Conservation (phyloP, 2,888 invertebrate species). For the Laspeyria flexula region DNA sequence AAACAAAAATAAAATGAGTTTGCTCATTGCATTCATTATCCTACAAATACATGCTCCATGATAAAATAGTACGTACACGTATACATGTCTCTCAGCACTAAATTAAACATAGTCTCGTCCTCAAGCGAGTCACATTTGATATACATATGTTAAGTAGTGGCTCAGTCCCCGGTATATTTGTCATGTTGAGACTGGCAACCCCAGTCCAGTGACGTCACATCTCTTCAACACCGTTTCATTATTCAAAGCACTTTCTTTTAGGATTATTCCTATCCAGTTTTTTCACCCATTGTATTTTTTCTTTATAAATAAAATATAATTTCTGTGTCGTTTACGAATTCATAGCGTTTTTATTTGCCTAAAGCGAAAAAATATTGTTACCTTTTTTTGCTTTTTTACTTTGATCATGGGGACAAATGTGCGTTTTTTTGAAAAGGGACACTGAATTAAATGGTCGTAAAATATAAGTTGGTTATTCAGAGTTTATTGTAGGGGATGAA, state of each 20-base stretch:
- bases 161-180: background rate
- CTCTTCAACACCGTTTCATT: constrained; percentile 37
- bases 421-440: constrained; percentile 14
- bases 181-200: constrained; percentile 17
- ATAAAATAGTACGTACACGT: background rate
- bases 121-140: background rate
- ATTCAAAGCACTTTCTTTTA: constrained; percentile 44
- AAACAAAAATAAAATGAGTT: no score
- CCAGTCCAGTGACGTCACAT: constrained; percentile 28
- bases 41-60: background rate
- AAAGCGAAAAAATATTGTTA: constrained; percentile 25
- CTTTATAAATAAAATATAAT: constrained; percentile 45
- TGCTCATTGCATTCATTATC: no score
- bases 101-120: background rate
- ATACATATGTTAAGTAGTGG: background rate
- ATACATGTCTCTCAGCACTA: background rate
- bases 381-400: constrained; percentile 15
- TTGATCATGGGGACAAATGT: constrained; percentile 24
- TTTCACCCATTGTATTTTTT: constrained; percentile 35
- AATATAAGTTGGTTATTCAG: constrained; percentile 10
- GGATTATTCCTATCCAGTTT: constrained; percentile 41
- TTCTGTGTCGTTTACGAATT: constrained; percentile 38
- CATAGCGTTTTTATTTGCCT: constrained; percentile 40
- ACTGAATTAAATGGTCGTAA: constrained; percentile 15
- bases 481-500: constrained; percentile 1